A percentile compares a stretch with the other conserved stretches of the same genome.
These are phyloP conservation scores for Bombus polaris DNA, from an alignment of 1,140 invertebrate species.

Conservation along the genomic window DNA sequence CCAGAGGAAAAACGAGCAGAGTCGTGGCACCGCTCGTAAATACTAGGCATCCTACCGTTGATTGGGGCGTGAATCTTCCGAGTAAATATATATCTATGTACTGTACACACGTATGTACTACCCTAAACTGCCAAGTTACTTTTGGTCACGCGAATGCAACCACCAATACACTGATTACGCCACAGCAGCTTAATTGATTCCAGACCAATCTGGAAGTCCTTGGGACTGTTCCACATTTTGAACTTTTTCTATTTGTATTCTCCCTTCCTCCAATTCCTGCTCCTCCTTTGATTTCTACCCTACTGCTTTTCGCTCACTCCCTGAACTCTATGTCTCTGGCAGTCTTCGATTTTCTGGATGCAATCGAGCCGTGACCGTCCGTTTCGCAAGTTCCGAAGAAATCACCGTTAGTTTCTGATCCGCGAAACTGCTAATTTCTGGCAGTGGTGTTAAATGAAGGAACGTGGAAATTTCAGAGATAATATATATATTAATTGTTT, in stretches of 20 bases:
- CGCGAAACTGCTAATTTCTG: neutral
- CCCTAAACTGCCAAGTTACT: constrained; percentile 45
- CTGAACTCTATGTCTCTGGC: neutral
- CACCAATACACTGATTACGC: constrained; percentile 57
- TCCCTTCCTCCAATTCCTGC: neutral
- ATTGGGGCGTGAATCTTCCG: constrained; percentile 69
- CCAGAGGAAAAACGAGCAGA: constrained; percentile 59
- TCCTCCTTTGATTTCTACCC: constrained; percentile 8
- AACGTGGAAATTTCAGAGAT: neutral
- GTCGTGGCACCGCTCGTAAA: constrained; percentile 66
- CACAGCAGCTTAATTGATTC: constrained; percentile 63
- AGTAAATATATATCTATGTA: constrained; percentile 43
- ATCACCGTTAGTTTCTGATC: neutral
- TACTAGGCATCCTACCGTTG: constrained; percentile 67
- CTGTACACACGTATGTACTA: neutral
- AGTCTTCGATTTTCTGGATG: constrained; percentile 39
- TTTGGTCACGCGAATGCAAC: constrained; percentile 20
- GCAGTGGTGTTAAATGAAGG: no score
- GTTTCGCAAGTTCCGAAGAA: constrained; percentile 2
- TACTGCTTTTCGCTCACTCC: neutral
- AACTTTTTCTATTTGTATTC: constrained; percentile 48
- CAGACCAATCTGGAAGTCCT: constrained; percentile 51
- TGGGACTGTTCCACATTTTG: constrained; percentile 37
- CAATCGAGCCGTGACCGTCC: constrained; percentile 3
- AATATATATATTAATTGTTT: no score